Evolutionary conservation across 2,797 vertebrate genomes (phyloP).

Genomic region (Arnoldichthys spilopterus): DNA sequence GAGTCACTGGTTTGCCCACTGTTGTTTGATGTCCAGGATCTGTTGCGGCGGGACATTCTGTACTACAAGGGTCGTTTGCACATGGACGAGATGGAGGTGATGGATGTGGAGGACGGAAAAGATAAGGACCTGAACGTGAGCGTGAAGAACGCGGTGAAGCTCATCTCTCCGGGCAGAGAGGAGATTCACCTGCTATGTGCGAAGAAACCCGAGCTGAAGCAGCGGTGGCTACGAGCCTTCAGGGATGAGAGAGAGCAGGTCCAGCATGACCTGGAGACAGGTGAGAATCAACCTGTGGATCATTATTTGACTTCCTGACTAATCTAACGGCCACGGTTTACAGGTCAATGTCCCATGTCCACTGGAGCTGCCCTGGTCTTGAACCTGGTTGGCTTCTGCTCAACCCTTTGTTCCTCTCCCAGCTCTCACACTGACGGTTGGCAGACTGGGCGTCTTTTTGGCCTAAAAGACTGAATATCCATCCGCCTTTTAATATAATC

Average conservation of each 20-base stretch:
- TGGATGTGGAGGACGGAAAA: constrained; percentile 90
- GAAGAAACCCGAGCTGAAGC: constrained; percentile 93
- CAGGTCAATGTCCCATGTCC: no score
- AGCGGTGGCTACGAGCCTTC: constrained; percentile 92
- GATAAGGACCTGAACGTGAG: constrained; percentile 91
- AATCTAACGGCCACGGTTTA: no score
- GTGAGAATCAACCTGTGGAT: constrained; percentile 65
- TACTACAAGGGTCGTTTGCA: constrained; percentile 95
- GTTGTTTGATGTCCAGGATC: no score
- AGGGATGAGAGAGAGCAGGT: constrained; percentile 89
- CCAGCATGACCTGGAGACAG: constrained; percentile 90
- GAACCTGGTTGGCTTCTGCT: no score
- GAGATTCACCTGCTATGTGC: constrained; percentile 89
- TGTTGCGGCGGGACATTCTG: constrained; percentile 90
- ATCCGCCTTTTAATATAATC: no score
- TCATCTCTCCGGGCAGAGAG: constrained; percentile 76
- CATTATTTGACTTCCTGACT: no score
- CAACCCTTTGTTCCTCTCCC: no score
- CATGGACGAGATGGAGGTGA: constrained; percentile 89
- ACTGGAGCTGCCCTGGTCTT: no score
- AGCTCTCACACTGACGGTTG: no score
- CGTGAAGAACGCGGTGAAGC: constrained; percentile 90
- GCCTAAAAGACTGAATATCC: no score
- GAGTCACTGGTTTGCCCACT: no score
- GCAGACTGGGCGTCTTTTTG: no score